These are phyloP conservation scores for Notoglanidium macrostoma DNA, from an alignment of 2,797 vertebrate species.

Conservation along the genomic window DNA sequence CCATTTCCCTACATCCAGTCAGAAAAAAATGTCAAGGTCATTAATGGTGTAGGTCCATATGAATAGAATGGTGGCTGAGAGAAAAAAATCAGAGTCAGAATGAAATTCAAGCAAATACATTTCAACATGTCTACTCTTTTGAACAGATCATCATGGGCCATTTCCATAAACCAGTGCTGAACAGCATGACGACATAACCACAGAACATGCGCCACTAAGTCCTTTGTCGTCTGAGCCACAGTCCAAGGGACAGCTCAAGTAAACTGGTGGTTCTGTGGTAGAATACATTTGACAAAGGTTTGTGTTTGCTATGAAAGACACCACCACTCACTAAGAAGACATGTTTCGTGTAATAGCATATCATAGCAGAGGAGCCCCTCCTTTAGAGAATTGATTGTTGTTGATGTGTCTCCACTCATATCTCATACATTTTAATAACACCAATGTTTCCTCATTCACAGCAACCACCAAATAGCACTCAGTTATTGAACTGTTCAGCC, in stretches of 20 bases:
- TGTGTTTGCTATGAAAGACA: slow-evolving; percentile 12
- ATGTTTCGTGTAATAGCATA: not conserved
- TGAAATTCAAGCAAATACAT: not conserved
- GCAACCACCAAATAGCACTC: slow-evolving; percentile 30
- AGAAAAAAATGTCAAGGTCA: slow-evolving; percentile 60
- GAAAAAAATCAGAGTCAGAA: slow-evolving; percentile 1
- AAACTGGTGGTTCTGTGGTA: slow-evolving; percentile 1
- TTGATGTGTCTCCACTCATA: not conserved
- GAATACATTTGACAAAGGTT: not conserved
- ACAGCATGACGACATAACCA: slow-evolving; percentile 72
- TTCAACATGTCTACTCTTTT: slow-evolving; percentile 49
- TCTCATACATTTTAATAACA: not conserved
- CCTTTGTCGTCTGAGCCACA: not conserved
- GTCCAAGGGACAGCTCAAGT: not conserved
- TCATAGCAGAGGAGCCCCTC: not conserved
- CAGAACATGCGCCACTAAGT: slow-evolving; percentile 5
- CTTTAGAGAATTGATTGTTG: not conserved
- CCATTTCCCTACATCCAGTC: slow-evolving; percentile 36
- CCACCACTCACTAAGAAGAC: too few relatives aligned
- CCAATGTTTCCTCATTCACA: not conserved
- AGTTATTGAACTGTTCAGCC: slow-evolving; percentile 2
- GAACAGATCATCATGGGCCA: slow-evolving; percentile 49
- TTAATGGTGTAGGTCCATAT: slow-evolving; percentile 64
- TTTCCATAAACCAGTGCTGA: slow-evolving; percentile 56
- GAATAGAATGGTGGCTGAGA: not conserved